These are phyloP conservation scores for Raphicerus campestris DNA, from an alignment of 2,113 vertebrate species.

Conservation along the genomic window DNA sequence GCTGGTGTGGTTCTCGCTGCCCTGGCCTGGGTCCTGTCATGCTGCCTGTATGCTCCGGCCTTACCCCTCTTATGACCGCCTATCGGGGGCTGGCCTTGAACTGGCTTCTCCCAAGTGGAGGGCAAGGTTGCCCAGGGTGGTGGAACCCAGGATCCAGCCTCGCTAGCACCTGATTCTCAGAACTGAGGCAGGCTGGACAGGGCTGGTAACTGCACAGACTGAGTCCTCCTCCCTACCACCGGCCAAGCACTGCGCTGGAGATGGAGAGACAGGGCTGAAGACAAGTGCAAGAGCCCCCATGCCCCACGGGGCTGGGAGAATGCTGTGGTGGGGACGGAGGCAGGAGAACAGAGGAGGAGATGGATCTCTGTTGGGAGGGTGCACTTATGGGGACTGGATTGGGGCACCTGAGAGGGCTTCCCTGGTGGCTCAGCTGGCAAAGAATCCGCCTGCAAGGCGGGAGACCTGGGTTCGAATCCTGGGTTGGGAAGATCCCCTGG, in stretches of 20 bases:
- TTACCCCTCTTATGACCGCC: neutral
- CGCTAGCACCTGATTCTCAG: neutral
- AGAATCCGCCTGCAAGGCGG: neutral
- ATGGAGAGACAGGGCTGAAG: neutral
- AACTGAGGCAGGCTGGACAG: neutral
- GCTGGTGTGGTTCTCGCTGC: neutral
- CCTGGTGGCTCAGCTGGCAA: neutral
- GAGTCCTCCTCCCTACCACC: accelerated
- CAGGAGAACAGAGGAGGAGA: neutral
- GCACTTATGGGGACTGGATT: neutral
- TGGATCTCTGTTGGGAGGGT: neutral
- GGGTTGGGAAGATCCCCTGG: neutral
- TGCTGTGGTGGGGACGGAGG: neutral
- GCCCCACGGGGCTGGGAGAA: neutral
- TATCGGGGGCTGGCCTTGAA: neutral
- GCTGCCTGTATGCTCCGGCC: neutral
- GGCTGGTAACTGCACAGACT: neutral
- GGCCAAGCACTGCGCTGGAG: neutral
- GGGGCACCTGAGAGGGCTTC: neutral
- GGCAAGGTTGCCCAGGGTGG: neutral
- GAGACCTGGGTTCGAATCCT: neutral
- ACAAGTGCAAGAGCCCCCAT: neutral
- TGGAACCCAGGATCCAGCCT: neutral
- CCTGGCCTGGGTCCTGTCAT: neutral
- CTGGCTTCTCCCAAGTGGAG: neutral